These are phyloP conservation scores for Chaetops frenatus DNA, from an alignment of 2,113 vertebrate genomes.

Conservation along the genomic window DNA sequence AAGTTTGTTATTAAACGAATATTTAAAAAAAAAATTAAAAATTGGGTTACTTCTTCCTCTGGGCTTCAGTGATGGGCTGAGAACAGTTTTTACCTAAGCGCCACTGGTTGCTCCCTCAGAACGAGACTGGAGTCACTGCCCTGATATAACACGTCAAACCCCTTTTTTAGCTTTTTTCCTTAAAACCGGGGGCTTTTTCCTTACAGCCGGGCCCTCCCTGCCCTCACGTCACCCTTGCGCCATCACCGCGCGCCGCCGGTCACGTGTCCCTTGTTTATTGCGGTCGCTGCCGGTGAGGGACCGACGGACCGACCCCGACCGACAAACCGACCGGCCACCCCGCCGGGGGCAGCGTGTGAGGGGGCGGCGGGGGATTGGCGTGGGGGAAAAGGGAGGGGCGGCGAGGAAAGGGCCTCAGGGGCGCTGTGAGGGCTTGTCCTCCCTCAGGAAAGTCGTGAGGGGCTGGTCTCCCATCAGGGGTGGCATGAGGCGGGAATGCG, in stretches of 20 bases:
- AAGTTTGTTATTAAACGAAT: not conserved
- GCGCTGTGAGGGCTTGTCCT: not conserved
- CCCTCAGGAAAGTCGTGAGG: not conserved
- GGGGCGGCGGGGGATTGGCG: not conserved
- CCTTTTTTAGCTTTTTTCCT: not conserved
- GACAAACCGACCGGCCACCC: not conserved
- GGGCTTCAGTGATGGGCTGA: fast-evolving
- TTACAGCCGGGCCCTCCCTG: not conserved
- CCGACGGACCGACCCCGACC: fast-evolving
- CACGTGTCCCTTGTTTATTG: not conserved
- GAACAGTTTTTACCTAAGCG: no score
- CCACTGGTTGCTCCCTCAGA: no score
- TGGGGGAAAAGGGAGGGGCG: no score
- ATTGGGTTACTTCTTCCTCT: no score
- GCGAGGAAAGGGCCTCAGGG: no score
- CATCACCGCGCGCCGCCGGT: not conserved
- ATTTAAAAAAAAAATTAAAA: no score
- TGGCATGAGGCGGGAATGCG: not conserved
- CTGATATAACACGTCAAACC: fast-evolving
- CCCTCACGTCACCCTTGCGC: fast-evolving
- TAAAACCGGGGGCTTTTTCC: not conserved
- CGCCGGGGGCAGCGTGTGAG: not conserved
- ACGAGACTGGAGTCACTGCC: fast-evolving
- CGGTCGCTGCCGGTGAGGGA: not conserved
- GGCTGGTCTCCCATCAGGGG: no score